Base-by-base conservation (phyloP, 2,113 vertebrate species). In the Myrmecophaga tridactyla region DNA sequence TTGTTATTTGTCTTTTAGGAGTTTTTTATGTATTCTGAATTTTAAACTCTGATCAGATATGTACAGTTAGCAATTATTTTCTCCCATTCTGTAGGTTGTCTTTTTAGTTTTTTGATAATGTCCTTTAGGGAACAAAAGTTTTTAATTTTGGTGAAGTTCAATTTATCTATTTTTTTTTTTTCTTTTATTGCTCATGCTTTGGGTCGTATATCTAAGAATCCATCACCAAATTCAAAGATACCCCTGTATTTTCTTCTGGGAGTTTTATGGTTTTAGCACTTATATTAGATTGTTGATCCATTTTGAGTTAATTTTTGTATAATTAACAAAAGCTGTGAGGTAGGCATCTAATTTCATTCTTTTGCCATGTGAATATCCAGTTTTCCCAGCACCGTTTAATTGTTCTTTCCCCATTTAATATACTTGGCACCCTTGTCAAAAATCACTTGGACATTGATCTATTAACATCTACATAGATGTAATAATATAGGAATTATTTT, bases 51-150 rank as follows among this genome's bases (percentile, higher is more conserved):
- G 81, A 69, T 85, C 80, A 69, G 36, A 88, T 51, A 60, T n/a
- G n/a, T 17, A 29, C 86, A 23, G 87, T 91, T 81, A 92, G 41
- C 72, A 96, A 6, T 72, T 90, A 72, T 20, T 82, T 51, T 60
- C 31, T 95, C 23, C 18, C n/a, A 9, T 87, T 62, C 41, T 76
- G 0, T 69, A 60, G 46, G 8, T 88, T 88, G 34, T 80, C 13
- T 75, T 95, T 46, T 83, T 31, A 84, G 27, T 90, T 90, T 69
- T 69, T 76, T 83, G 36, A 46, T 82, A 65, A 65, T 89, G 48
- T 20, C 75, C 48, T 92, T 94, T 70, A 41, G 34, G 12, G 31
- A 25, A 77, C 20, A 41, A 41, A 89, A 36, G 3, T 51, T 46
- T 85, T 69, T 39, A 41, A 60, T 85, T 89, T 94, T 67, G 29